phyloP scores from a whole-genome alignment of 2,888 invertebrate species.

The Mystacides longicornis region DNA sequence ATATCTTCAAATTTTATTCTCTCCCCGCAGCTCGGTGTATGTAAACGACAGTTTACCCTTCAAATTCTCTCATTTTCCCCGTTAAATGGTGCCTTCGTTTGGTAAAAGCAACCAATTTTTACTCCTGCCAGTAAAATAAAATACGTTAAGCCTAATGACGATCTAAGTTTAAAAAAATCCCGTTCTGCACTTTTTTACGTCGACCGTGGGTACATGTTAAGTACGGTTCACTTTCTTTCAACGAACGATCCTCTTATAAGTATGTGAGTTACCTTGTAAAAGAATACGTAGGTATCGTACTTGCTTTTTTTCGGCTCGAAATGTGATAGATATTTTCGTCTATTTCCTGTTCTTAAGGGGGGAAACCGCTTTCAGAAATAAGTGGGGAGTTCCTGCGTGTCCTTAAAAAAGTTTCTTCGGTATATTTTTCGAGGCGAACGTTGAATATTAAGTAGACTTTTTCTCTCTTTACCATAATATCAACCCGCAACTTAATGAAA shows the following conservation, averaged over 20 bases:
- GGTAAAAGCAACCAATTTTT: constrained; percentile 22
- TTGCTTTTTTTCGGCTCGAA: not conserved
- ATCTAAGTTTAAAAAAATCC: constrained; percentile 18
- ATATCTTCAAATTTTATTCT: too few species aligned
- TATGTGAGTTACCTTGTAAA: not conserved
- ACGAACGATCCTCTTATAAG: not conserved
- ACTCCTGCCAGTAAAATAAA: constrained; percentile 13
- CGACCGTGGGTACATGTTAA: not conserved
- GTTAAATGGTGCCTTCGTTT: constrained; percentile 8
- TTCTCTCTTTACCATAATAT: too few species aligned
- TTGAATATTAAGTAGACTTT: not conserved
- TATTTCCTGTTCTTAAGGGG: too few species aligned
- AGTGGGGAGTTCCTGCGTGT: constrained; percentile 20
- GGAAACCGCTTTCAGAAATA: not conserved
- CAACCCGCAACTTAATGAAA: too few species aligned
- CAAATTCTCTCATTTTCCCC: not conserved
- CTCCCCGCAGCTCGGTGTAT: too few species aligned
- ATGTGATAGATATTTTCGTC: not conserved
- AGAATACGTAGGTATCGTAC: not conserved
- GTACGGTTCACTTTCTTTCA: not conserved
- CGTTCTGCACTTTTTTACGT: constrained; percentile 7
- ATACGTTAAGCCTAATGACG: constrained; percentile 25
- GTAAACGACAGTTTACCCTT: too few species aligned
- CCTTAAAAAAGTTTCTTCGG: constrained; percentile 20
- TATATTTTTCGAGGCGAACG: constrained; percentile 12